Evolutionary conservation across 2,113 vertebrate species (phyloP), one percentile per base, ranked within the genome.

Genomic region (Actinemys pallida): DNA sequence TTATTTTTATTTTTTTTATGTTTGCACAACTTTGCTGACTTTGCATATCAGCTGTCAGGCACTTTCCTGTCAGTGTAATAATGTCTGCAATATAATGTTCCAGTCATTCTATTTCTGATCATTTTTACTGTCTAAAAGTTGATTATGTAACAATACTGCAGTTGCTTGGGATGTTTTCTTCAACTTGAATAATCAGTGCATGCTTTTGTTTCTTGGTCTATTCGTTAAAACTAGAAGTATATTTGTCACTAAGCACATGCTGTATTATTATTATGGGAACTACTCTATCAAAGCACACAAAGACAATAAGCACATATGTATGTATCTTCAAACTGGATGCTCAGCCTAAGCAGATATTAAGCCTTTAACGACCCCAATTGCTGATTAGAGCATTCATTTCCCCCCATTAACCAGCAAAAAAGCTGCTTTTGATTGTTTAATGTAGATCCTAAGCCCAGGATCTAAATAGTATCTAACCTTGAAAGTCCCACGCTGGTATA

Each of bases 221-320:
- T 85, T 83, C 39, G 0, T 0, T 53, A 24, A 10, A 13, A 6
- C 45, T 42, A 31, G 88, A 80, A 87, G 25, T 24, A 25, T 49
- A 29, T 85, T 90, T 90, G 35, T 65, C 39, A 65, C 8, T 14
- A 83, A 45, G 35, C 35, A 85, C 29, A 31, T 79, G 84, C 76
- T 87, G 25, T 39, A 50, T 45, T 78, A 47, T 62, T 91, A 11
- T 72, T 90, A 14, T 72, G 45, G 49, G 57, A 91, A n/a, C 39
- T 86, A 49, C 0, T 0, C 49, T 87, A 49, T 3, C 59, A 53
- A 83, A 83, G 50, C 1, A 0, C 35, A 56, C 5, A 81, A 75
- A 84, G 79, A 20, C 53, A 35, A 69, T 56, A 78, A 90, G 27
- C 20, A 56, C 49, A 83, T 54, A 86, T 88, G 52, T 14, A 14